Base-by-base conservation (phyloP, 2,797 vertebrate genomes). In the Nyctalus aviator region DNA sequence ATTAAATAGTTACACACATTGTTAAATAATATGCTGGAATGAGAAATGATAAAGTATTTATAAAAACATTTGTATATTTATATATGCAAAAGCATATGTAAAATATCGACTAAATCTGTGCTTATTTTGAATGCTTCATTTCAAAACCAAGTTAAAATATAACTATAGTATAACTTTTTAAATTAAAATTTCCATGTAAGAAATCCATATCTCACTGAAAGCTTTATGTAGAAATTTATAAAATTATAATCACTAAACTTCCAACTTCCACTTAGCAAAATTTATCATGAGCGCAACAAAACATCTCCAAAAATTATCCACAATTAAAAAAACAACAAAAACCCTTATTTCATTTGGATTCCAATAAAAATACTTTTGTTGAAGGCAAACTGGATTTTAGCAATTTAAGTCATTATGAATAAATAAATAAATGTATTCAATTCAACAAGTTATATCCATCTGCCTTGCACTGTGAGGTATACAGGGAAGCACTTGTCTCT, bases 401-500 rank as follows among this genome's bases (percentile, higher is more conserved):
- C 64, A 88, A 91, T 79, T 95, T 92, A 92, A 85, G 75, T 90
- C 75, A 88, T 85, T 76, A 91, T 69, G 71, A 95, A 95, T 93
- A 96, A 90, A 84, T 92, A 95, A 91, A 84, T 90, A 94, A 94
- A 95, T 57, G 72, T 73, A 92, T 93, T 94, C 83, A 92, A 78
- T 87, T 94, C 91, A 91, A 35, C 44, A 94, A 94, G 35, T 77
- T 76, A 71, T 7, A 86, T 83, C 78, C 68, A 91, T 88, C 72
- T 76, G 95, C 68, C 88, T 84, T 93, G 46, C 44, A 82, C 66
- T 88, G 35, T 92, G 88, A 96, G 48, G 17, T 95, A 75, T n/a
- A 96, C 93, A 95, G 96, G 78, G 59, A 94, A 71, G 82, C 23
- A 95, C 90, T 71, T 96, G 88, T 96, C 84, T 83, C 30, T 59